Base-by-base conservation (phyloP, 1,140 invertebrate genomes). In the Mya arenaria region DNA sequence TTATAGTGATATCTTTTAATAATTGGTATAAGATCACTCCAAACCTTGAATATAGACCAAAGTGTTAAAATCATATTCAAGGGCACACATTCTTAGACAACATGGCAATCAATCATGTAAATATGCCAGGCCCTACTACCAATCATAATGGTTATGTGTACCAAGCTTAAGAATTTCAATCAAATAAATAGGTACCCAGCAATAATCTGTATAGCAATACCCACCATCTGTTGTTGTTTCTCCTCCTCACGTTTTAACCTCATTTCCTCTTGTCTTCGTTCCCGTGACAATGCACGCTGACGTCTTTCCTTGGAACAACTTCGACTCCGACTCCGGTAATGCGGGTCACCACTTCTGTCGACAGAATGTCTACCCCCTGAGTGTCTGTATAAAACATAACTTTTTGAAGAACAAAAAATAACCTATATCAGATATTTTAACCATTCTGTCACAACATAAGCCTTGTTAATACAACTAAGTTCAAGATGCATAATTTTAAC, bases 151-250 rank as follows among this genome's bases (percentile, higher is more conserved):
- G 28, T 25, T 19, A 66, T 8, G 10, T 8, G 28, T 13, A n/a
- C 56, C 17, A 8, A 60, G 17, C 17, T 15, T 8, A 60, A 69
- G 2, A n/a, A n/a, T n/a, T n/a, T n/a, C n/a, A n/a, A n/a, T n/a
- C n/a, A n/a, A n/a, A n/a, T n/a, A n/a, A n/a, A n/a, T n/a, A n/a
- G n/a, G n/a, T n/a, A n/a, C n/a, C n/a, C n/a, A n/a, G n/a, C n/a
- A n/a, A n/a, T n/a, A n/a, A n/a, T n/a, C n/a, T n/a, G 4, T 52
- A 19, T 52, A 13, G 13, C 4, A 10, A 5, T 6, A 82, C 82
- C 84, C 73, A 90, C 87, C 75, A 89, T 90, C 58, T 89, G 87
- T 81, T 73, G 83, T n/a, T 78, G 41, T 78, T 88, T 89, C 44
- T 88, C 89, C 39, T 87, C 85, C 78, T 88, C 89, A 78, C 84